Evolutionary conservation across 2,888 invertebrate species (phyloP), one percentile per base, ranked within the genome.

Genomic region (Chloroclysta siterata): DNA sequence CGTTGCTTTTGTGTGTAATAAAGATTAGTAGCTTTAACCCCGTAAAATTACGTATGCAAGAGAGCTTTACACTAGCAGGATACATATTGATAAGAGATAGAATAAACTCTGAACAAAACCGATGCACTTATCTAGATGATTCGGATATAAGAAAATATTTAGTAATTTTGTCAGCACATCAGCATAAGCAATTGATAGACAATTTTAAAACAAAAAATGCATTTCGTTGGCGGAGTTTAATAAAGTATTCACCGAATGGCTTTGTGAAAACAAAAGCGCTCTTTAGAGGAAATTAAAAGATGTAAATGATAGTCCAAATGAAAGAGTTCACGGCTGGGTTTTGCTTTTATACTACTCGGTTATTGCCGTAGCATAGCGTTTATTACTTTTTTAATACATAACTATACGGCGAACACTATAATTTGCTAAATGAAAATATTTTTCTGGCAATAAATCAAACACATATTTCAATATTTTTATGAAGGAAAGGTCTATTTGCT

Each of bases 291-390:
- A 65, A 58, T 65, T 61, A 65, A 65, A 65, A 65, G 61, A 65
- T 65, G 65, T 54, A 65, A 65, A 65, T 65, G 61, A 65, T 65
- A 59, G 61, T 58, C 65, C 61, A 54, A 61, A 53, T 61, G 61
- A 65, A 65, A 65, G 60, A 65, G 65, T 65, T 61, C 61, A 44
- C 51, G 53, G 15, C 17, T 28, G 53, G 50, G n/a, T n/a, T 61
- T 58, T 58, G 22, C 51, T 53, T 51, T 54, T 46, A 50, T 15
- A 36, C 33, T 42, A 29, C 36, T 60, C 15, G 11, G 22, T 53
- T 41, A 57, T 50, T 53, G 55, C 48, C 44, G 50, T 28, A 15
- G 46, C 10, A 44, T 33, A 22, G 46, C 46, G 46, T 46, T 46
- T 52, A 15, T 33, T 52, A 52, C 14, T 52, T 51, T 51, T 48